Base-by-base conservation (phyloP, 2,113 vertebrate species). In the Pitta sordida region DNA sequence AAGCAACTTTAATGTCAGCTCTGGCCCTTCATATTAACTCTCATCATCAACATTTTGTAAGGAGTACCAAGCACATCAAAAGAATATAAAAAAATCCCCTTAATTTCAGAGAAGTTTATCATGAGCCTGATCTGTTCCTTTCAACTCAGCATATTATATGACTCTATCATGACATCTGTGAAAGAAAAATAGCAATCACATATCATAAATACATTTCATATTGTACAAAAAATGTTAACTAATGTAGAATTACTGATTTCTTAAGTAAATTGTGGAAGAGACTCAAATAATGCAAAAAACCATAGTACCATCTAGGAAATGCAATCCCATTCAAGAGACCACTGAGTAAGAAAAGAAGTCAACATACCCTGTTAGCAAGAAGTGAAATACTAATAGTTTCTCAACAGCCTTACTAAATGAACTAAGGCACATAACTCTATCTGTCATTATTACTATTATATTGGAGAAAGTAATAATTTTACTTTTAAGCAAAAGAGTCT, bases 331-430 rank as follows among this genome's bases (percentile, higher is more conserved):
- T 53, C 68, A 55, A 55, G 52, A 82, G 30, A 56, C 6, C 7
- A 22, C 6, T 6, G 1, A 86, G 20, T 13, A 63, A 89, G 29
- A 49, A 64, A 75, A 75, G n/a, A 43, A 68, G 19, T 19, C 73
- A 77, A 44, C 1, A 2, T 8, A 44, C 1, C 8, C 30, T 11
- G 13, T n/a, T 5, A 68, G 24, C 0, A 0, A 68, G 20, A 59
- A 86, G 37, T 32, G 15, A 88, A 90, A 86, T 29, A 44, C 4
- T 15, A 77, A 37, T 22, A 37, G 30, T 46, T 74, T 78, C 60
- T 86, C 65, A 83, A 69, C 11, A 76, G n/a, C 11, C 19, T 83
- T 58, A 44, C 20, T n/a, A 22, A 48, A 11, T 63, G 22, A 15
- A 34, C 76, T 64, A 53, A 6, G 36, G 21, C 83, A 73, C 0